A percentile compares a stretch with the other conserved stretches of the same genome.
Evolutionary conservation across 2,888 invertebrate species (phyloP).

Genomic region (Apocheima hispidaria): DNA sequence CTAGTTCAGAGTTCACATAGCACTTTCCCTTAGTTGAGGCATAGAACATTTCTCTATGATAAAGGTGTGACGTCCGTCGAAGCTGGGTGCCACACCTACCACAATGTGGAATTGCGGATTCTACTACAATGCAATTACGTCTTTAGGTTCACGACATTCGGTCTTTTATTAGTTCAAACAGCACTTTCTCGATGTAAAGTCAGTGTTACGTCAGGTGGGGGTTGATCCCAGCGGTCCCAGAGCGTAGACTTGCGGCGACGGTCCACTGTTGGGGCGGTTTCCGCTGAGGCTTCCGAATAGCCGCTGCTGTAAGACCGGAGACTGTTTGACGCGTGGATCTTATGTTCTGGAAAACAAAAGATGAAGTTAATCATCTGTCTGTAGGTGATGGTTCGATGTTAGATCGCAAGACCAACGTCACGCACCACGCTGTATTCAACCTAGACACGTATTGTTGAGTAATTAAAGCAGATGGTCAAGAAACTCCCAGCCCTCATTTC

Average conservation of each 20-base stretch:
- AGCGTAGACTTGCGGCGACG: conserved; percentile 64
- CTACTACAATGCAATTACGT: neutral
- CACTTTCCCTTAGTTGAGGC: too few species aligned
- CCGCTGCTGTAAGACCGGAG: conserved; percentile 77
- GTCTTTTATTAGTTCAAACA: conserved; percentile 48
- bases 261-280: conserved; percentile 62
- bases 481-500: too few species aligned
- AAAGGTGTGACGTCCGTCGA: too few species aligned
- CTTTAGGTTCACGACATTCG: neutral
- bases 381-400: neutral
- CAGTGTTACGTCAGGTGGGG: conserved; percentile 78
- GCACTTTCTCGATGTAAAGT: conserved; percentile 77
- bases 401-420: too few species aligned
- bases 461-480: too few species aligned
- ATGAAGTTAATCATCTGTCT: neutral
- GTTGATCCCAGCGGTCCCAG: conserved; percentile 73
- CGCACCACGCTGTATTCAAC: too few species aligned
- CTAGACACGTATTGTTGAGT: too few species aligned
- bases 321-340: conserved; percentile 74
- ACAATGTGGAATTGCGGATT: too few species aligned
- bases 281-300: conserved; percentile 73
- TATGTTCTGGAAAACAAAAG: conserved; percentile 64
- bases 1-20: too few species aligned
- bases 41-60: too few species aligned
- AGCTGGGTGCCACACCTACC: too few species aligned